These are phyloP conservation scores for Hydriomena furcata DNA, from an alignment of 2,888 invertebrate genomes.

Conservation along the genomic window DNA sequence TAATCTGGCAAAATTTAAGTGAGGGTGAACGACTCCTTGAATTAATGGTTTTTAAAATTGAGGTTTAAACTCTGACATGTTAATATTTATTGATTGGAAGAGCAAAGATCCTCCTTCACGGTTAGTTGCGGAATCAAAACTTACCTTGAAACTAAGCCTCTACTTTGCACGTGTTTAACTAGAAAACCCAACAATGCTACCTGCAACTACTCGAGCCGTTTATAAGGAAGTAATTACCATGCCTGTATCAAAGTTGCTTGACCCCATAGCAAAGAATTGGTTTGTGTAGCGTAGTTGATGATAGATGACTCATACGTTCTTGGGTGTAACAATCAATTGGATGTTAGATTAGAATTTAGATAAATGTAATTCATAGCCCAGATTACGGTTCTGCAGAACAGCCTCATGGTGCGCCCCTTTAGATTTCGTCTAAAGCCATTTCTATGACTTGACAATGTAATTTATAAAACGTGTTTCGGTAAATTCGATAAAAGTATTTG, in stretches of 20 bases:
- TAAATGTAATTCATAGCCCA: conserved; percentile 22
- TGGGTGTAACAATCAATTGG: conserved; percentile 27
- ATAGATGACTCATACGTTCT: conserved; percentile 43
- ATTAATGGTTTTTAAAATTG: conserved; percentile 25
- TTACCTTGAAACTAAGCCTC: conserved; percentile 46
- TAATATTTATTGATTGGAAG: conserved; percentile 38
- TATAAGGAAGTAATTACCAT: conserved; percentile 61
- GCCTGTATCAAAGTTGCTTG: conserved; percentile 52
- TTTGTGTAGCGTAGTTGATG: conserved; percentile 35
- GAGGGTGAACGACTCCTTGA: conserved; percentile 35
- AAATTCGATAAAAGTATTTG: conserved; percentile 27
- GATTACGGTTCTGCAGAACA: conserved; percentile 8
- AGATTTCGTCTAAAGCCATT: background rate
- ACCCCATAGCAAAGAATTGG: conserved; percentile 47
- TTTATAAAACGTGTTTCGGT: conserved; percentile 28
- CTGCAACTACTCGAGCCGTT: conserved; percentile 39
- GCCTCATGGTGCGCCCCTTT: background rate
- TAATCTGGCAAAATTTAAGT: conserved; percentile 34
- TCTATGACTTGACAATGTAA: conserved; percentile 17
- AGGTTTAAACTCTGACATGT: conserved; percentile 21
- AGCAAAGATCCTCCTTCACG: conserved; percentile 60
- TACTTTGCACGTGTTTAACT: conserved; percentile 51
- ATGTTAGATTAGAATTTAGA: conserved; percentile 32
- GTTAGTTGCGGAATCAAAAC: conserved; percentile 55
- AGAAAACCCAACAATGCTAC: conserved; percentile 51